Evolutionary conservation across 2,797 vertebrate species (phyloP).

Genomic region (Myotis daubentonii): DNA sequence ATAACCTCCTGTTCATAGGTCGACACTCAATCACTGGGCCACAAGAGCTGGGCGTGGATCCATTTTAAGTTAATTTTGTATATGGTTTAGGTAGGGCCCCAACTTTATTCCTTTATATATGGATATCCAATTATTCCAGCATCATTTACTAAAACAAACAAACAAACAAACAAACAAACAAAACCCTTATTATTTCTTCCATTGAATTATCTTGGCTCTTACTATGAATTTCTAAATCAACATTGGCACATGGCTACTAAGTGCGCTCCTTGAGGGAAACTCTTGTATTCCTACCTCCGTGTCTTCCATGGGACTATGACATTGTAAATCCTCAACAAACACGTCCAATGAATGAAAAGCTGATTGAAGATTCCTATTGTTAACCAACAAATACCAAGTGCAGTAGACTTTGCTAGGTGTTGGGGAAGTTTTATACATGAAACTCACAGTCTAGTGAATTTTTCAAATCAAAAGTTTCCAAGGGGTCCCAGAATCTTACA

Average conservation of each 20-base stretch:
- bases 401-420: not conserved
- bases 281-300: constrained; percentile 29
- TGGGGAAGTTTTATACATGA: not conserved
- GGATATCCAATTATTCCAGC: not conserved
- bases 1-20: too few species aligned
- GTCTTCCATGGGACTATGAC: not conserved
- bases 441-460: not conserved
- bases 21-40: too few species aligned
- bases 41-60: not conserved
- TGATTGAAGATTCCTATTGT: constrained; percentile 33
- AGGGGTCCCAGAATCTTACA: not conserved
- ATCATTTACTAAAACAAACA: not conserved
- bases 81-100: not conserved
- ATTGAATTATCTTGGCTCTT: not conserved
- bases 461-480: constrained; percentile 33
- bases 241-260: not conserved
- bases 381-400: constrained; percentile 13
- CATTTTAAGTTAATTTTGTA: not conserved
- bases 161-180: not conserved
- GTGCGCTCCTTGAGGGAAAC: not conserved
- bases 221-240: constrained; percentile 23
- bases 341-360: not conserved
- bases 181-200: constrained; percentile 2
- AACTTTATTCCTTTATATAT: not conserved
- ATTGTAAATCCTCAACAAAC: constrained; percentile 18